Evolutionary conservation across 2,888 invertebrate species (phyloP).

Genomic region (Ichneumoninae sp.): DNA sequence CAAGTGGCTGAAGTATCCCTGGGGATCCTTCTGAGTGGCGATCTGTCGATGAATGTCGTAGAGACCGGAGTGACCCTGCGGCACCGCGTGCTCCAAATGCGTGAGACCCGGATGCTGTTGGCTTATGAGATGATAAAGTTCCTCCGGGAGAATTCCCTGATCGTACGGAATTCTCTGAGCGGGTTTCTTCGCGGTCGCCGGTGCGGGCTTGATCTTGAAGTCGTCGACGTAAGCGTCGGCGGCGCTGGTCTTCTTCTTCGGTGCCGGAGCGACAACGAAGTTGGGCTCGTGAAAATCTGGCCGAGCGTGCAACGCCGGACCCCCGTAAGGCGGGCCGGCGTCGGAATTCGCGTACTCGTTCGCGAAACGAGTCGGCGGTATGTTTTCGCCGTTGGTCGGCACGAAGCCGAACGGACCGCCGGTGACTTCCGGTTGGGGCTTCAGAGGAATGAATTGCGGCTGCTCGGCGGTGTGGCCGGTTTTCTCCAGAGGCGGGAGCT

Average conservation of each 20-base stretch:
- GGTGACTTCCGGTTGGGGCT: slow-evolving; percentile 69
- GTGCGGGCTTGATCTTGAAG: slow-evolving; percentile 65
- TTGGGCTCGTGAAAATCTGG: slow-evolving; percentile 77
- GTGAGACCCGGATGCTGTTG: slow-evolving; percentile 80
- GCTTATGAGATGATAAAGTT: slow-evolving; percentile 80
- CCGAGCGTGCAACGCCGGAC: slow-evolving; percentile 62
- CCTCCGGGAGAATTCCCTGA: slow-evolving; percentile 77
- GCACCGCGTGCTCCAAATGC: slow-evolving; percentile 76
- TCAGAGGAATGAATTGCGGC: slow-evolving; percentile 78
- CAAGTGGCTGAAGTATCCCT: slow-evolving; percentile 72
- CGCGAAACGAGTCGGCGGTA: slow-evolving; percentile 74
- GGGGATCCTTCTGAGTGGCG: slow-evolving; percentile 73
- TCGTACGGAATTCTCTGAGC: slow-evolving; percentile 70
- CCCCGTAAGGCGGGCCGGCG: slow-evolving; percentile 77
- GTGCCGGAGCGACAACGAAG: slow-evolving; percentile 70
- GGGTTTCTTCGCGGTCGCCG: slow-evolving; percentile 70
- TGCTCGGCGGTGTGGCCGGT: slow-evolving; percentile 70
- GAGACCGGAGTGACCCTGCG: slow-evolving; percentile 76
- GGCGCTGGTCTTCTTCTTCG: slow-evolving; percentile 75
- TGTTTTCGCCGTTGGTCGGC: slow-evolving; percentile 75
- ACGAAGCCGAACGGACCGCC: slow-evolving; percentile 72
- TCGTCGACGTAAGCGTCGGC: slow-evolving; percentile 66
- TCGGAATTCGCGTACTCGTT: slow-evolving; percentile 74
- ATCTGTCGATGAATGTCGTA: slow-evolving; percentile 80
- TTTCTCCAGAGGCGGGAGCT: slow-evolving; percentile 67